Evolutionary conservation across 2,888 invertebrate genomes (phyloP).

Genomic region (Andrena bicolor): DNA sequence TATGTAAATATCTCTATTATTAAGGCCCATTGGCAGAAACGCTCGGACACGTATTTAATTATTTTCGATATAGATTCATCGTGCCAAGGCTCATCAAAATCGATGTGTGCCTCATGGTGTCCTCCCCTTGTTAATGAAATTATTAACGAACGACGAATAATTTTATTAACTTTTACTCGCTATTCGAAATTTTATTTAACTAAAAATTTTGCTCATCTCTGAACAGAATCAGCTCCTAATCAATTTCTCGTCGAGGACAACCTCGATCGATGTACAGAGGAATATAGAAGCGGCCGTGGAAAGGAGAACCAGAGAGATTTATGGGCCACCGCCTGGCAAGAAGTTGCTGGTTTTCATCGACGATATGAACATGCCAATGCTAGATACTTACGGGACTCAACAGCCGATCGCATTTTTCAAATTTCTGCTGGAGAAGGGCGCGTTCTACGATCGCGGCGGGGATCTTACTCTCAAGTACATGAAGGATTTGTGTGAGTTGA

Average conservation of each 20-base stretch:
- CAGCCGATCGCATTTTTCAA: slow-evolving; percentile 97
- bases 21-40: too few relatives aligned
- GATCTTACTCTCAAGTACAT: slow-evolving; percentile 96
- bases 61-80: too few relatives aligned
- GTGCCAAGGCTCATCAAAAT: too few relatives aligned
- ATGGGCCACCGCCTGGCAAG: slow-evolving; percentile 96
- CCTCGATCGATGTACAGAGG: slow-evolving; percentile 95
- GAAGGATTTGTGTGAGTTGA: slow-evolving; percentile 89
- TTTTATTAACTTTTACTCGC: too few relatives aligned
- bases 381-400: slow-evolving; percentile 95
- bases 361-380: slow-evolving; percentile 97
- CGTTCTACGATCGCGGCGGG: slow-evolving; percentile 95
- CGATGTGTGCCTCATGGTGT: too few relatives aligned
- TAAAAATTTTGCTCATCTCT: neutral
- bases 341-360: slow-evolving; percentile 96
- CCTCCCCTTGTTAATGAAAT: too few relatives aligned
- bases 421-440: slow-evolving; percentile 94
- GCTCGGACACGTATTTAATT: too few relatives aligned
- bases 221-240: slow-evolving; percentile 91
- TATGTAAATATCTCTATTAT: too few relatives aligned
- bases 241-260: slow-evolving; percentile 96
- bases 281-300: slow-evolving; percentile 95
- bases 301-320: slow-evolving; percentile 95
- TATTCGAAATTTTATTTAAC: neutral
- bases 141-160: too few relatives aligned